These are phyloP conservation scores for Drosophila anomelani DNA, from an alignment of 2,888 invertebrate species.

Conservation along the genomic window DNA sequence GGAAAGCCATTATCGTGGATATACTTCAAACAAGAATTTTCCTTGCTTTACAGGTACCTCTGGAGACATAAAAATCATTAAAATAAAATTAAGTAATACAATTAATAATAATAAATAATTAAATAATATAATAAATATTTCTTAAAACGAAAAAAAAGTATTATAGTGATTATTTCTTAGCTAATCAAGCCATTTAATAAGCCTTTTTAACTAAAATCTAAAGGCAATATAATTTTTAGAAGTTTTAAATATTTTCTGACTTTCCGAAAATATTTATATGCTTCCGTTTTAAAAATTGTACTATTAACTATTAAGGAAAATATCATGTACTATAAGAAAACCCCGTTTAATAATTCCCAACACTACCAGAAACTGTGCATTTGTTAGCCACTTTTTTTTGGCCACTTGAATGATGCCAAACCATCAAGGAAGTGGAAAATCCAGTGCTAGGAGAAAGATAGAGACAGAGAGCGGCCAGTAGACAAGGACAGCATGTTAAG, in stretches of 20 bases:
- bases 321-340: not conserved
- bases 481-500: slow-evolving; percentile 27
- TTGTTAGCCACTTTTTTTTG: slow-evolving; percentile 12
- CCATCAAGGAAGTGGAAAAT: slow-evolving; percentile 33
- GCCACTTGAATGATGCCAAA: slow-evolving; percentile 41
- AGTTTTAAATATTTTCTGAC: not conserved
- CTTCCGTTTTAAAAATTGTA: not conserved
- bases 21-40: not conserved
- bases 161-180: not conserved
- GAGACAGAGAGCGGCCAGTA: not conserved
- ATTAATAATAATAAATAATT: not conserved
- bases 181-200: not conserved
- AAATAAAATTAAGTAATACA: not conserved
- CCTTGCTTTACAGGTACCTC: not conserved
- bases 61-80: not conserved
- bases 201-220: not conserved
- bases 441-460: slow-evolving; percentile 8
- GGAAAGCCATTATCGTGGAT: slow-evolving; percentile 10
- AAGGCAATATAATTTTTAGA: rapidly evolving
- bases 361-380: slow-evolving; percentile 1
- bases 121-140: not conserved
- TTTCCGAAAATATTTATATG: not conserved
- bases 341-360: not conserved
- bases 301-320: not conserved
- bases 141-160: not conserved